Evolutionary conservation across 2,797 vertebrate species (phyloP).

Genomic region (Peromyscus melanophrys): DNA sequence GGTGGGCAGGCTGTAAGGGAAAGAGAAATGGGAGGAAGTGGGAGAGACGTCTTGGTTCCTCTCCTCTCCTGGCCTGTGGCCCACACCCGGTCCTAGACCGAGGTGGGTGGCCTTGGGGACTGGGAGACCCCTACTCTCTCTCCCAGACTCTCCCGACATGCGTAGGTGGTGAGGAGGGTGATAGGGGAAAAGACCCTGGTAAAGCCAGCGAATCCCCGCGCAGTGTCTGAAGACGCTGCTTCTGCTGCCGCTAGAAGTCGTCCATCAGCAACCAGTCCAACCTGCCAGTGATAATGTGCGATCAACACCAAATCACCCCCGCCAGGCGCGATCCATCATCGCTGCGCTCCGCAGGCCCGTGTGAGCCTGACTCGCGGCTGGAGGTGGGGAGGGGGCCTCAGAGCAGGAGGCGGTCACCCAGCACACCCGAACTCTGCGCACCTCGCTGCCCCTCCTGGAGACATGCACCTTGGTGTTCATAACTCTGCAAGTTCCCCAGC

Average conservation of each 20-base stretch:
- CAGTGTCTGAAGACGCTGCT: slow-evolving; percentile 85
- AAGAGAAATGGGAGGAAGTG: slow-evolving; percentile 73
- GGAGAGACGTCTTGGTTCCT: slow-evolving; percentile 53
- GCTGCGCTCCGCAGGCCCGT: slow-evolving; percentile 88
- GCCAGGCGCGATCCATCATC: slow-evolving; percentile 92
- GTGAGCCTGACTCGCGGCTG: slow-evolving; percentile 86
- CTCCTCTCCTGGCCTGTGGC: background rate
- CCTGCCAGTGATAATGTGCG: slow-evolving; percentile 93
- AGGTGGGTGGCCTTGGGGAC: slow-evolving; percentile 39
- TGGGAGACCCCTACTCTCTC: background rate
- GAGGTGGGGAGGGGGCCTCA: background rate
- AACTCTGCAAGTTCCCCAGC: slow-evolving; percentile 70
- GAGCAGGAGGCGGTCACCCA: slow-evolving; percentile 55
- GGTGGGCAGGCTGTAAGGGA: slow-evolving; percentile 14
- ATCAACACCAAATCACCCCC: slow-evolving; percentile 93
- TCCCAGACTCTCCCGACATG: background rate
- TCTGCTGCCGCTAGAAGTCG: slow-evolving; percentile 90
- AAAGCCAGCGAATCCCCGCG: slow-evolving; percentile 83
- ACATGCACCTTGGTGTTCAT: slow-evolving; percentile 52
- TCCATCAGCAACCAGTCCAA: slow-evolving; percentile 92
- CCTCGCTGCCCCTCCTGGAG: slow-evolving; percentile 58
- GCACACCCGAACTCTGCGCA: slow-evolving; percentile 9
- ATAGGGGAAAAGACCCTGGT: slow-evolving; percentile 71
- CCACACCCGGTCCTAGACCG: background rate
- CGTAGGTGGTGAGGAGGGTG: background rate